Conservation (phyloP, 2,113 vertebrate genomes). For the Ptilonorhynchus violaceus region DNA sequence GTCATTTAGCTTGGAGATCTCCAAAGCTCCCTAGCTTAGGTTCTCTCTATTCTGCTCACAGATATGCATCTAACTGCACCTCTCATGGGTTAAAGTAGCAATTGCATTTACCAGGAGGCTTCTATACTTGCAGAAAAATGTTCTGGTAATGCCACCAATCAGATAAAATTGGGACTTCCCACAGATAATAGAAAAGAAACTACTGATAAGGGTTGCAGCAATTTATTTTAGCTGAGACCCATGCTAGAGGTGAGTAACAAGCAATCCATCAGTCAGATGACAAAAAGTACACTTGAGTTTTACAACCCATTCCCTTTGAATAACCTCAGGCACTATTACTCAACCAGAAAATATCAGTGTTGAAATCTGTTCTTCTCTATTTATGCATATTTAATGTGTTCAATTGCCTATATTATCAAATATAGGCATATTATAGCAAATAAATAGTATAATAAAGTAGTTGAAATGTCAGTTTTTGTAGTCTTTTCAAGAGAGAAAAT, state of each 20-base stretch:
- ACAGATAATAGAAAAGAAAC: neutral
- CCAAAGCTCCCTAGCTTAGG: neutral
- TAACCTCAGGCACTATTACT: neutral
- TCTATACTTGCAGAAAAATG: neutral
- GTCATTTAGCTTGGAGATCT: neutral
- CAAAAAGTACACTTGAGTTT: conserved; percentile 6
- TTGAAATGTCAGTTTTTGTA: neutral
- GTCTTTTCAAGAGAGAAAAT: neutral
- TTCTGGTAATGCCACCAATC: neutral
- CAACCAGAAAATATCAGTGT: neutral
- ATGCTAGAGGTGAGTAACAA: neutral
- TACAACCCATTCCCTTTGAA: conserved; percentile 5
- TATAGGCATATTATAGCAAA: neutral
- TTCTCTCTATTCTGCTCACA: neutral
- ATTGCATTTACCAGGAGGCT: neutral
- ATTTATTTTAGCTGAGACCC: conserved; percentile 15
- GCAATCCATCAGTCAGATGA: neutral
- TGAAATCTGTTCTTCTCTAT: conserved; percentile 3
- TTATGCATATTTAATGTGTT: neutral
- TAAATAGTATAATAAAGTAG: neutral
- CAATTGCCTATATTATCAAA: neutral
- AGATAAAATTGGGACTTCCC: neutral
- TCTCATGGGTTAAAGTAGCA: neutral
- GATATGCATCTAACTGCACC: neutral
- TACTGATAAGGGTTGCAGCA: neutral